These are phyloP conservation scores for Lasioglossum pauxillum DNA, from an alignment of 2,888 invertebrate species.

Conservation along the genomic window DNA sequence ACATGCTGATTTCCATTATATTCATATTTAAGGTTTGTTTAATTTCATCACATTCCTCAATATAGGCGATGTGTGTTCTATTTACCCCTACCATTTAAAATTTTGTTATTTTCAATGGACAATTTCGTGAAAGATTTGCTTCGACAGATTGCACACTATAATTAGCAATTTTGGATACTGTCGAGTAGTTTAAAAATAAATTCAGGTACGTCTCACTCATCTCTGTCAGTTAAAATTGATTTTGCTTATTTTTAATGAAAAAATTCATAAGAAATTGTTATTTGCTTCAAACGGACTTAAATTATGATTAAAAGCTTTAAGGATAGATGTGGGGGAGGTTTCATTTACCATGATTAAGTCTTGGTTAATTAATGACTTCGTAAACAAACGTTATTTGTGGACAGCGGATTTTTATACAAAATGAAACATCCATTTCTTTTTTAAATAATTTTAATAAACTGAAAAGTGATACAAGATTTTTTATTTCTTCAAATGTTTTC, in stretches of 20 bases:
- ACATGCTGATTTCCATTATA: not conserved
- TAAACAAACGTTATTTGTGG: too few species aligned
- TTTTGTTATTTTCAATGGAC: not conserved
- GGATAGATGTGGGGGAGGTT: not conserved
- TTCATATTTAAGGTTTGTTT: not conserved
- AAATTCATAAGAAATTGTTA: too few species aligned
- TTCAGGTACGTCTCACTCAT: not conserved
- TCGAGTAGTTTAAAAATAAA: not conserved
- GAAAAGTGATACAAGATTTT: too few species aligned
- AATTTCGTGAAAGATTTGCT: not conserved
- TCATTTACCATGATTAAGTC: too few species aligned
- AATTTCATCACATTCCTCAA: not conserved
- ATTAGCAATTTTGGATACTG: not conserved
- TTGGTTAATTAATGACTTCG: too few species aligned
- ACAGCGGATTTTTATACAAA: too few species aligned
- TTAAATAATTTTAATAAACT: too few species aligned
- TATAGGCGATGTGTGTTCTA: not conserved
- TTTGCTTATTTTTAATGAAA: too few species aligned
- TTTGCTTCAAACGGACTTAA: too few species aligned
- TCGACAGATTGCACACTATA: not conserved
- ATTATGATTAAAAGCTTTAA: not conserved
- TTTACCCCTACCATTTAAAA: not conserved
- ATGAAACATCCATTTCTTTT: too few species aligned
- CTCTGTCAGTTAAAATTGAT: not conserved
- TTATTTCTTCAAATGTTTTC: too few species aligned